Percentiles rank a stretch among this genome's conserved stretches.
These are phyloP conservation scores for Acyrthosiphon pisum DNA, from an alignment of 1,140 invertebrate species.

Conservation along the genomic window DNA sequence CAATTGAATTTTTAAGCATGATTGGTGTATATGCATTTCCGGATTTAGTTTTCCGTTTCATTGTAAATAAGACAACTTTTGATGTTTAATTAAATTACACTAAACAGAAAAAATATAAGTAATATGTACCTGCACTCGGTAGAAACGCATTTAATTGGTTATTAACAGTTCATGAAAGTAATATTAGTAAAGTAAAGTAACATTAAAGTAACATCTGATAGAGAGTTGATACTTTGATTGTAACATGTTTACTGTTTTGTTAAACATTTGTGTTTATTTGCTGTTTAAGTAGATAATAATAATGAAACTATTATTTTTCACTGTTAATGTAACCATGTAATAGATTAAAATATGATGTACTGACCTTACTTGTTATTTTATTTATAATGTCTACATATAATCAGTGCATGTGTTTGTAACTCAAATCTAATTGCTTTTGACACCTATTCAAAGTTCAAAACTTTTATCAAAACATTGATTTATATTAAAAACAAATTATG, in stretches of 20 bases:
- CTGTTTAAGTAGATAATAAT: no score
- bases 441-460: neutral
- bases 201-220: no score
- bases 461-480: neutral
- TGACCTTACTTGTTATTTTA: neutral
- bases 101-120: neutral
- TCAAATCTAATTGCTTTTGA: neutral
- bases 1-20: neutral
- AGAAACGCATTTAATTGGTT: no score
- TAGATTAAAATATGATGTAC: neutral
- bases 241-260: no score
- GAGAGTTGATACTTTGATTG: no score
- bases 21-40: neutral
- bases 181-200: no score
- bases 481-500: neutral
- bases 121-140: neutral
- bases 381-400: neutral
- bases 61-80: neutral
- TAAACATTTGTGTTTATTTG: no score
- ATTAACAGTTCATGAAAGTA: neutral
- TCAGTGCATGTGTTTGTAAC: neutral
- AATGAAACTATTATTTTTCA: no score
- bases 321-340: no score
- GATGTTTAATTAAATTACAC: neutral
- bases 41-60: neutral